These are phyloP conservation scores for Piscicola geometra DNA, from an alignment of 2,888 invertebrate genomes.

Conservation along the genomic window DNA sequence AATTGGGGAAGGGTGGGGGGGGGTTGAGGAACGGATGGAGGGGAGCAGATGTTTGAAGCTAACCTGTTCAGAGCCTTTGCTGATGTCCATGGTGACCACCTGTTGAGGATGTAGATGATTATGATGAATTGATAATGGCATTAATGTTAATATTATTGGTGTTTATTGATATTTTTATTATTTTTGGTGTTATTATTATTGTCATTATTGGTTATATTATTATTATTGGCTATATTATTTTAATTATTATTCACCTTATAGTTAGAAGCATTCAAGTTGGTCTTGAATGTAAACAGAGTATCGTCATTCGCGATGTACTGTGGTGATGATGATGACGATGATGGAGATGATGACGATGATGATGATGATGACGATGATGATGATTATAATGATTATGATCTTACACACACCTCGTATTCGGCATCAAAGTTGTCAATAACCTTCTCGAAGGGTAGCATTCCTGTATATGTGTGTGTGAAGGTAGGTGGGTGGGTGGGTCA, in stretches of 20 bases:
- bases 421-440: conserved; percentile 84
- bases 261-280: conserved; percentile 74
- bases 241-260: not conserved
- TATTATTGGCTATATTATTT: too few species aligned
- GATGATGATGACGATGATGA: conserved; percentile 33
- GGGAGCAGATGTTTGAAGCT: too few species aligned
- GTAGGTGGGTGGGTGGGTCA: too few species aligned
- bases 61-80: conserved; percentile 40
- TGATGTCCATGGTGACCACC: conserved; percentile 69
- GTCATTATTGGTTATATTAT: too few species aligned
- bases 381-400: conserved; percentile 1
- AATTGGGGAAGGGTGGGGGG: too few species aligned
- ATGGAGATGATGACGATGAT: conserved; percentile 33
- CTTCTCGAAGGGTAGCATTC: conserved; percentile 69
- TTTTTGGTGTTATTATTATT: too few species aligned
- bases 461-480: too few species aligned
- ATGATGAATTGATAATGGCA: too few species aligned
- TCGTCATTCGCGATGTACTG: conserved; percentile 87
- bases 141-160: too few species aligned
- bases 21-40: too few species aligned
- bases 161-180: too few species aligned
- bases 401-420: conserved; percentile 73
- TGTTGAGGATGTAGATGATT: conserved; percentile 70
- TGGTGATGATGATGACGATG: conserved; percentile 46
- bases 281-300: conserved; percentile 75